Evolutionary conservation across 2,113 vertebrate genomes (phyloP).

Genomic region (Bagarius yarrelli): DNA sequence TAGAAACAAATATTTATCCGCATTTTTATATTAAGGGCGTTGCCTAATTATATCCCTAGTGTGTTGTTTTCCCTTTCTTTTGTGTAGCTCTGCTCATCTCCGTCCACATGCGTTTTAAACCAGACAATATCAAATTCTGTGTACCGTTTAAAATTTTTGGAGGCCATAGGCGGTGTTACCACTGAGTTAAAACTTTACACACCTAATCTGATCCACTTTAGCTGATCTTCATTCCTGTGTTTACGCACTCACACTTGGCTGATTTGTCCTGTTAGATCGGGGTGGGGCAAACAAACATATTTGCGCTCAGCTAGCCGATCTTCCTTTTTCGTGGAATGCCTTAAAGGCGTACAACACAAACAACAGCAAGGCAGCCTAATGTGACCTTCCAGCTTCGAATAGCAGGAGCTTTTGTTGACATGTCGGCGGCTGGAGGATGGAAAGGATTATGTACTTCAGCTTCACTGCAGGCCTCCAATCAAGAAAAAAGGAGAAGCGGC

Average conservation of each 20-base stretch:
- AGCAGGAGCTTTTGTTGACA: neutral
- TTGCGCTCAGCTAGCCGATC: constrained; percentile 13
- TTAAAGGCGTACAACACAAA: constrained; percentile 15
- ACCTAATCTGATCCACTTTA: neutral
- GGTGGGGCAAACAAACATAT: constrained; percentile 24
- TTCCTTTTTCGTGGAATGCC: constrained; percentile 12
- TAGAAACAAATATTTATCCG: no score
- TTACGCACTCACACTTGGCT: neutral
- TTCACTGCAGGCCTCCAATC: constrained; percentile 27
- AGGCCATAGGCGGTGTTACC: neutral
- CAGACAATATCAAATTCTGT: neutral
- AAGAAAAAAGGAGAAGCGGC: constrained; percentile 17
- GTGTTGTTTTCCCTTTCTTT: neutral
- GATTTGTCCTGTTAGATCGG: neutral
- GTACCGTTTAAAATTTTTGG: neutral
- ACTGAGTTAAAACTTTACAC: neutral
- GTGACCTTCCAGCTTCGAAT: constrained; percentile 3
- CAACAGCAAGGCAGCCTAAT: neutral
- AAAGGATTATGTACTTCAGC: constrained; percentile 30
- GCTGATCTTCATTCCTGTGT: neutral
- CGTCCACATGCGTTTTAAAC: no score
- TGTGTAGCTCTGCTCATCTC: neutral
- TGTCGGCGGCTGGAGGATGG: neutral
- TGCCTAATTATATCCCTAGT: no score
- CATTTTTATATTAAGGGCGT: no score